These are phyloP conservation scores for Tribolium freemani DNA, from an alignment of 2,888 invertebrate genomes.

Conservation along the genomic window DNA sequence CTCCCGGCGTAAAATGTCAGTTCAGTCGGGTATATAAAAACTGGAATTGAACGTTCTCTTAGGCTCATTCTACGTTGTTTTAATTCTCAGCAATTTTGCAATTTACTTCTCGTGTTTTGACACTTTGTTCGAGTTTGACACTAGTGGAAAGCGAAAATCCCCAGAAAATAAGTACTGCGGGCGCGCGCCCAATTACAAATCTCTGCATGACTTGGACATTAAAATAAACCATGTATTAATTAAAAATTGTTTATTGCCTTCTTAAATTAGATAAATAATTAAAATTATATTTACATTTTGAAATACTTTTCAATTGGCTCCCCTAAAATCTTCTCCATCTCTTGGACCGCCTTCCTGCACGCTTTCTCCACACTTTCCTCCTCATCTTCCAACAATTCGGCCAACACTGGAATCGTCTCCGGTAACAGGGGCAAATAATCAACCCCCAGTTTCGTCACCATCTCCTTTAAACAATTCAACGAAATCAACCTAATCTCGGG, in stretches of 20 bases:
- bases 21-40: slow-evolving; percentile 85
- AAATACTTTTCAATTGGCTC: slow-evolving; percentile 93
- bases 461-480: slow-evolving; percentile 80
- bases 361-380: slow-evolving; percentile 85
- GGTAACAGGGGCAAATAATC: slow-evolving; percentile 91
- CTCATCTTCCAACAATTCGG: slow-evolving; percentile 93
- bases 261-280: no score
- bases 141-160: no score
- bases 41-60: slow-evolving; percentile 75
- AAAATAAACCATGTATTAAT: no score
- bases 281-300: slow-evolving; percentile 33
- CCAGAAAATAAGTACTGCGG: no score
- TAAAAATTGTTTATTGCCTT: no score
- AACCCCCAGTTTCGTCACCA: slow-evolving; percentile 88
- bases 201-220: no score
- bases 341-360: slow-evolving; percentile 85
- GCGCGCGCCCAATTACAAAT: no score
- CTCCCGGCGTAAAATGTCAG: slow-evolving; percentile 84
- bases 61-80: slow-evolving; percentile 44
- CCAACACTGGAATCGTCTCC: slow-evolving; percentile 94
- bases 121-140: not conserved
- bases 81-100: not conserved
- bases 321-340: slow-evolving; percentile 88
- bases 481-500: slow-evolving; percentile 82
- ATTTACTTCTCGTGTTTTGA: not conserved